Base-by-base conservation (phyloP, 1,140 invertebrate genomes). In the Apis florea region DNA sequence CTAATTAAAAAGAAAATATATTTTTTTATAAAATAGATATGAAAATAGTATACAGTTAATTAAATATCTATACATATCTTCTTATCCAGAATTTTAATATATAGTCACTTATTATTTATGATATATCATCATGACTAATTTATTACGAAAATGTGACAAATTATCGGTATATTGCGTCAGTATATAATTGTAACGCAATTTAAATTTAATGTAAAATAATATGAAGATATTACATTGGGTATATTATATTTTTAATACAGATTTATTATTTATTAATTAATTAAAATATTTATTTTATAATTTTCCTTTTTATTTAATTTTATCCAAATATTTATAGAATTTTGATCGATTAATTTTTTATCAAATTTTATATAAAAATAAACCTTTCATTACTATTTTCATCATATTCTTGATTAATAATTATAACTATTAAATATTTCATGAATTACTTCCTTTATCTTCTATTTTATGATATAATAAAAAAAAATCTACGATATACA, bases 71-170 rank as follows among this genome's bases (percentile, higher is more conserved):
- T 3, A n/a, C n/a, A n/a, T n/a, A 31, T 15, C 11, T 0, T 31
- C 61, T 77, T 72, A 79, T 63, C 21, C 47, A 17, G 5, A 10
- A 73, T 73, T 79, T 54, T 54, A 54, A 49, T 64, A 51, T 40
- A 63, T 21, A 21, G 15, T 40, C 4, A 6, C 31, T 6, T 9
- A 24, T 1, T 24, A 15, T 19, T 64, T 21, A n/a, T 4, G 19
- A 81, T 64, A 75, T 53, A 81, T 81, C 75, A 31, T 26, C 17
- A 0, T 2, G n/a, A 80, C 31, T 3, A 0, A 58, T 66, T 8
- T 21, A 21, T 80, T 63, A 72, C 26, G 77, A 71, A 63, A 78
- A 61, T 49, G 12, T 24, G 21, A 68, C 15, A 4, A 31, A 61
- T 69, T 40, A 63, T 40, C 26, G 9, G 6, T 19, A 40, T 51